These are phyloP conservation scores for Strongylocentrotus purpuratus DNA, from an alignment of 35 echinoderm and acorn worm genomes.

Conservation along the genomic window DNA sequence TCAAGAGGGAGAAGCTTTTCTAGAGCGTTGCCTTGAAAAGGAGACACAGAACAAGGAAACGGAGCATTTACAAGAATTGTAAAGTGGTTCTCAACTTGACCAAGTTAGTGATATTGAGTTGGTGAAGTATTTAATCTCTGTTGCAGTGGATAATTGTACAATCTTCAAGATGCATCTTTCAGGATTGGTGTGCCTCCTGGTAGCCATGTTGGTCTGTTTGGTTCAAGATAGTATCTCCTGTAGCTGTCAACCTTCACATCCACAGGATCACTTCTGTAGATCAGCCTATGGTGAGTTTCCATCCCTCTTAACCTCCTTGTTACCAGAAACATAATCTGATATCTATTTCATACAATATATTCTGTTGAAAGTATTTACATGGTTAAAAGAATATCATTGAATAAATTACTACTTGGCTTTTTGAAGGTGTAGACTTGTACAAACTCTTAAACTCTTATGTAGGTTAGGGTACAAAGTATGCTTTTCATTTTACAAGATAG, in stretches of 20 bases:
- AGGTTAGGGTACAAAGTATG: no score
- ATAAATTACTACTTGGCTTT: no score
- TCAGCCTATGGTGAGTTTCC: constrained; percentile 54
- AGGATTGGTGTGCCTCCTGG: neutral
- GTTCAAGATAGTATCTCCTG: constrained; percentile 25
- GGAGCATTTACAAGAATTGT: no score
- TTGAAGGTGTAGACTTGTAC: no score
- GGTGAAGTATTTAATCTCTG: neutral
- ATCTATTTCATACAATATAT: neutral
- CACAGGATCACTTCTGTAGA: constrained; percentile 61
- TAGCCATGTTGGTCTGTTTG: neutral
- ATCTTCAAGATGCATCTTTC: neutral
- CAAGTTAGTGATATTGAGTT: neutral
- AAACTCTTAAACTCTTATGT: no score
- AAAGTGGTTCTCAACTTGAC: neutral
- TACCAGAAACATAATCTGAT: neutral
- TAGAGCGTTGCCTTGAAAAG: neutral
- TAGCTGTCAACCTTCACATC: constrained; percentile 55
- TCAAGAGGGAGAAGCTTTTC: neutral
- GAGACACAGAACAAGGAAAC: neutral
- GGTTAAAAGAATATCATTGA: no score
- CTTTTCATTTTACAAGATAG: no score
- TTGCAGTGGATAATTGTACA: neutral
- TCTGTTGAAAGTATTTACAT: no score
- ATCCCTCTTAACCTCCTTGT: neutral